Evolutionary conservation across 2,888 invertebrate genomes (phyloP), one percentile per base, ranked within the genome.

Genomic region (Aspidiotus destructor): DNA sequence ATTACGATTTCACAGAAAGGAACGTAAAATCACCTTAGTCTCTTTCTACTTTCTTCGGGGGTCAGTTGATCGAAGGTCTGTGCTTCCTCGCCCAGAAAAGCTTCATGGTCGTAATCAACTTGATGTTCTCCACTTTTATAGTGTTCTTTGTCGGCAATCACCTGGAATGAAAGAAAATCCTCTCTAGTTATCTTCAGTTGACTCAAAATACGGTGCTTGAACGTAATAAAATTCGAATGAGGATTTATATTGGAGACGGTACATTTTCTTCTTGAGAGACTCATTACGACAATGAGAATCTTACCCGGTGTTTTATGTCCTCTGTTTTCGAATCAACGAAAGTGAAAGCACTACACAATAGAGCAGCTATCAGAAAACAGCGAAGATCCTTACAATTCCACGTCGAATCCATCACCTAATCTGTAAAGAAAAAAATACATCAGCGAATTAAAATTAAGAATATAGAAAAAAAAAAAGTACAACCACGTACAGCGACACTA

Each of bases 81-180:
- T 0, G 97, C 92, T 72, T 94, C 92, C 76, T 94, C 92, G 0
- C 98, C 98, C 11, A 99, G 81, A 77, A 99, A 98, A 0, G 96
- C 95, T 76, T 98, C 97, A 76, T 98, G 98, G 76, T 98, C 98
- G 77, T 91, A 98, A 73, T 93, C 90, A 62, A 86, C 80, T 77
- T 97, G 91, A 75, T 93, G 93, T 71, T 88, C 85, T 41, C 86
- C 87, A 72, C 88, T 85, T 72, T 84, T 82, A 74, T 84, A 92
- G 76, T 96, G 95, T 72, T 89, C 62, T 60, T 67, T 58, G 28
- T 67, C 60, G 28, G 28, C 40, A 28, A 28, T 1, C 28, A 28
- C 28, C 28, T 28, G 28, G 5, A 28, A 28, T 28, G 28, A 3
- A 28, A 28, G 5, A 28, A 28, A 28, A 55, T 55, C 9, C 3